Evolutionary conservation across 2,797 vertebrate species (phyloP).

Genomic region (Pterois miles): DNA sequence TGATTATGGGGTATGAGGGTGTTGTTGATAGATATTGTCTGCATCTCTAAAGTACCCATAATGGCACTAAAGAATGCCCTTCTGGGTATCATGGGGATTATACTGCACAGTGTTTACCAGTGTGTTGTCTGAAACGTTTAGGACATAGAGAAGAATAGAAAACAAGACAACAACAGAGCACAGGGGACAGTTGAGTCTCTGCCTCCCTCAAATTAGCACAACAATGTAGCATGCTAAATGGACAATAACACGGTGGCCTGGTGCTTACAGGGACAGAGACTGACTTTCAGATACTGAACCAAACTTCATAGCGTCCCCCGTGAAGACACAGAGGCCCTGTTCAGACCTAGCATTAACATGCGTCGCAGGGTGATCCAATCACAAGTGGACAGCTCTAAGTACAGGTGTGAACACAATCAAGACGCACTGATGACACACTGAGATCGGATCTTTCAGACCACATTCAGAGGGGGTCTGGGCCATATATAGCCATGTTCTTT

Average conservation of each 20-base stretch:
- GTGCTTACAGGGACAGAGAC: not conserved
- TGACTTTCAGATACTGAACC: not conserved
- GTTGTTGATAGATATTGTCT: constrained; percentile 27
- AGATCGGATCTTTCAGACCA: too few relatives aligned
- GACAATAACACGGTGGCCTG: constrained; percentile 5
- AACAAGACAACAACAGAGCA: constrained; percentile 16
- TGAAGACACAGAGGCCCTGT: not conserved
- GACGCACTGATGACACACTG: too few relatives aligned
- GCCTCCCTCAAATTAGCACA: constrained; percentile 1
- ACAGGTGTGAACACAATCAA: too few relatives aligned
- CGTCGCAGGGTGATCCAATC: too few relatives aligned
- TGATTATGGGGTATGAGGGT: constrained; percentile 21
- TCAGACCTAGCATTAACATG: not conserved
- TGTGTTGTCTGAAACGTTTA: constrained; percentile 11
- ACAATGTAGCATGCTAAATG: not conserved
- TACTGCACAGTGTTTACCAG: constrained; percentile 12
- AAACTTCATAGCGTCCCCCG: not conserved
- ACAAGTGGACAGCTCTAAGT: too few relatives aligned
- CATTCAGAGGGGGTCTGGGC: too few relatives aligned
- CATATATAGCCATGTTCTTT: too few relatives aligned
- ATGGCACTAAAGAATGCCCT: constrained; percentile 40
- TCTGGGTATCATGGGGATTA: constrained; percentile 16
- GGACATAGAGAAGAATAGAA: not conserved
- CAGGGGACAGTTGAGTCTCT: constrained; percentile 1
- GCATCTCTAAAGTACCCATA: constrained; percentile 34